Evolutionary conservation across 2,888 invertebrate genomes (phyloP).

Genomic region (Noctua janthe): DNA sequence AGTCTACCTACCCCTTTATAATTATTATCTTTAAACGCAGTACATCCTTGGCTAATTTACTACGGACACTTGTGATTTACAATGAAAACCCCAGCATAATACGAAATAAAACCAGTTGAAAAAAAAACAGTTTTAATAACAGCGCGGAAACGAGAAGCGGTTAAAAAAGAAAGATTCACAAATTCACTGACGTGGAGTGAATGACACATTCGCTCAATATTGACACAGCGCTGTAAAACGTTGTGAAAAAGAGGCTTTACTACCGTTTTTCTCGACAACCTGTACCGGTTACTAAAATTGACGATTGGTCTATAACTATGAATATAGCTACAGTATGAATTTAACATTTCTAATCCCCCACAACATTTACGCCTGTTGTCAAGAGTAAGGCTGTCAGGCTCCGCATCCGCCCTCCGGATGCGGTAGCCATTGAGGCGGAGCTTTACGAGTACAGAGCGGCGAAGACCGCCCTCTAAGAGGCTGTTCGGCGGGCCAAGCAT

Average conservation of each 20-base stretch:
- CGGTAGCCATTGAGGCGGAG: no score
- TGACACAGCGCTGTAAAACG: constrained; percentile 43
- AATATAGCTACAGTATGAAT: no score
- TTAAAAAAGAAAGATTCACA: constrained; percentile 41
- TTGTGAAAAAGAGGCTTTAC: constrained; percentile 41
- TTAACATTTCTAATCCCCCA: neutral
- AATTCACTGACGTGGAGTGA: constrained; percentile 45
- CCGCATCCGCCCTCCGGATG: no score
- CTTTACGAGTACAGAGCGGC: no score
- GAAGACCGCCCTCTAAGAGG: no score
- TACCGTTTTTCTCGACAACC: constrained; percentile 10
- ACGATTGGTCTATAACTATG: neutral
- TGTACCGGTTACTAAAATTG: constrained; percentile 17
- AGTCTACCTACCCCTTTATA: constrained; percentile 39
- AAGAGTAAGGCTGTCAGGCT: no score
- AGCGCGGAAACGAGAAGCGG: constrained; percentile 18
- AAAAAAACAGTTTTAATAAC: constrained; percentile 26
- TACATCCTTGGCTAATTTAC: constrained; percentile 47
- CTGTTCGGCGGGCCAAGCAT: no score
- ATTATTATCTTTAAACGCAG: constrained; percentile 46
- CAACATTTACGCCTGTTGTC: no score
- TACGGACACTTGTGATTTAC: constrained; percentile 15
- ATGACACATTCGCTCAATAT: constrained; percentile 60
- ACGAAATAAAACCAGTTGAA: constrained; percentile 4
- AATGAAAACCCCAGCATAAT: neutral